phyloP scores from a whole-genome alignment of 2,113 vertebrate species.

The Vulpes lagopus region DNA sequence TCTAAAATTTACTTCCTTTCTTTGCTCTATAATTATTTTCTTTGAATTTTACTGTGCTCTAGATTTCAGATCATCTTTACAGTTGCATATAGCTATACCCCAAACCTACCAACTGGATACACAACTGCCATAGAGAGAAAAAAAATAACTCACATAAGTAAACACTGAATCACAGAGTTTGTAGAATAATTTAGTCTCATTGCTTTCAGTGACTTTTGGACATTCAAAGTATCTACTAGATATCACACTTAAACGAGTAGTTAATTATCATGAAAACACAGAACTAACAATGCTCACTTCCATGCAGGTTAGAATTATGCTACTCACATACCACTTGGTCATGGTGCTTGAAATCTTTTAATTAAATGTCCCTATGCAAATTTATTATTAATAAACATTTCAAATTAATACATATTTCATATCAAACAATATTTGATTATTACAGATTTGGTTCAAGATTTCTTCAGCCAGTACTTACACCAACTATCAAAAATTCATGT shows the following conservation, averaged over 20 bases:
- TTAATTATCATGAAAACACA: background rate
- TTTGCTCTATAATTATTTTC: background rate
- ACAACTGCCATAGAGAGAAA: background rate
- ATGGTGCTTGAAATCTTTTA: background rate
- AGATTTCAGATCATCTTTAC: background rate
- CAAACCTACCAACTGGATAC: background rate
- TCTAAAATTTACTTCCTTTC: background rate
- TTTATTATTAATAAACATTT: background rate
- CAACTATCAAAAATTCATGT: background rate
- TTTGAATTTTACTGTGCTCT: background rate
- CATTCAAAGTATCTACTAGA: background rate
- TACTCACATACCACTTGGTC: background rate
- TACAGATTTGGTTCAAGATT: background rate
- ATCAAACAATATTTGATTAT: background rate
- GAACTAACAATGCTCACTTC: background rate
- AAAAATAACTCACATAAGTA: background rate
- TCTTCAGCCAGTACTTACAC: background rate
- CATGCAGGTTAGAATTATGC: background rate
- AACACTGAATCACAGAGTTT: background rate
- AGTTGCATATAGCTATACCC: background rate
- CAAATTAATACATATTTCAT: background rate
- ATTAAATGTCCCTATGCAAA: background rate
- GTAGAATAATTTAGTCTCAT: background rate
- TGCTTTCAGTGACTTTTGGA: constrained; percentile 1
- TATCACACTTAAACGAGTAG: background rate